Percentiles rank a stretch among this genome's conserved stretches.
These are phyloP conservation scores for Patagioenas fasciata DNA, from an alignment of 2,113 vertebrate species.

Conservation along the genomic window DNA sequence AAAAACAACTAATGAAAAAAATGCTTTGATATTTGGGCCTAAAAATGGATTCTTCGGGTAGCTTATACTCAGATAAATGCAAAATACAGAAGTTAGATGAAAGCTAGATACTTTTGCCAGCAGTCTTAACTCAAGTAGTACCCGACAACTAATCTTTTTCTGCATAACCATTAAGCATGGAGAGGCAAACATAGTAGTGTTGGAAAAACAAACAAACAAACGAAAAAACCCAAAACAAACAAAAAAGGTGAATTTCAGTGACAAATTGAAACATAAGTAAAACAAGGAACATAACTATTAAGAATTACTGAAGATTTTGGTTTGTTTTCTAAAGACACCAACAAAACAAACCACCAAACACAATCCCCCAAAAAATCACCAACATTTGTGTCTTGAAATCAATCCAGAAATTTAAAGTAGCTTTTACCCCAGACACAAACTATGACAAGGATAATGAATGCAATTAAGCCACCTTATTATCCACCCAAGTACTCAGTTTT, in stretches of 20 bases:
- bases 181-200: not conserved
- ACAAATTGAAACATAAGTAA: not conserved
- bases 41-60: not conserved
- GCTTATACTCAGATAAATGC: not conserved
- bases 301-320: not conserved
- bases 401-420: not conserved
- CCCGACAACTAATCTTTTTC: too few relatives aligned
- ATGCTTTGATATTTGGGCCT: not conserved
- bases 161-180: not conserved
- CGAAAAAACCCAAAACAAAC: too few relatives aligned
- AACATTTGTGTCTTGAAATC: not conserved
- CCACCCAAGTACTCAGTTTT: not conserved
- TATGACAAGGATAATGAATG: not conserved
- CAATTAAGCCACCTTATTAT: not conserved
- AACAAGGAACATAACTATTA: not conserved
- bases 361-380: not conserved
- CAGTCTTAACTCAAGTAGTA: not conserved
- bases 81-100: not conserved
- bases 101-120: not conserved
- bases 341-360: not conserved
- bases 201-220: not conserved
- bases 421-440: not conserved
- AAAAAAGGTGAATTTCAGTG: not conserved
- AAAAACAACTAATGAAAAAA: not conserved
- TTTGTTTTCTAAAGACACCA: not conserved